Percentiles rank a stretch among this genome's conserved stretches.
Conservation (phyloP, 2,797 vertebrate genomes). For the Hyperoplus lanceolatus region DNA sequence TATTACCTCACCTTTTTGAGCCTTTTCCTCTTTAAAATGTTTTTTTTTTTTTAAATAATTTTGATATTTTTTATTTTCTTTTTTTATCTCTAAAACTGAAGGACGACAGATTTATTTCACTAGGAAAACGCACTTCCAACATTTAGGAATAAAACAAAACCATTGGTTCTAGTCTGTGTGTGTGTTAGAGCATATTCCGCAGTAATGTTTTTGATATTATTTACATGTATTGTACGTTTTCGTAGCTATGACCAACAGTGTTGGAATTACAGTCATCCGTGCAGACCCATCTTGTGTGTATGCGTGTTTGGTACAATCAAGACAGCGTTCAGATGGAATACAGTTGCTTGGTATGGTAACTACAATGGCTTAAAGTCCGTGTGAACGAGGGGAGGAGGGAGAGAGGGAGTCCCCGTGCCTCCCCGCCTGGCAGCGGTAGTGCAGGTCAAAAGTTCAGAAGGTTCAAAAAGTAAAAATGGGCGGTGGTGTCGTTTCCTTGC, state of each 20-base stretch:
- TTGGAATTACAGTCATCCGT: conserved; percentile 63
- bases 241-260: conserved; percentile 50
- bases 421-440: conserved; percentile 85
- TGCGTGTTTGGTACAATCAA: conserved; percentile 75
- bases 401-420: conserved; percentile 53
- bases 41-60: conserved; percentile 69
- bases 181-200: conserved; percentile 57
- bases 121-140: conserved; percentile 76
- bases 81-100: conserved; percentile 75
- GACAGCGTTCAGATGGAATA: conserved; percentile 76
- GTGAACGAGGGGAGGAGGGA: conserved; percentile 71
- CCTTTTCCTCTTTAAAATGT: conserved; percentile 68
- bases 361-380: conserved; percentile 86
- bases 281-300: conserved; percentile 64
- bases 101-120: conserved; percentile 68
- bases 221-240: conserved; percentile 64
- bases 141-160: conserved; percentile 72
- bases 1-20: conserved; percentile 71
- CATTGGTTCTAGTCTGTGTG: conserved; percentile 61
- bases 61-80: conserved; percentile 41
- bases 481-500: conserved; percentile 72
- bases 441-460: conserved; percentile 86
- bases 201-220: conserved; percentile 67
- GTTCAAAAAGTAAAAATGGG: conserved; percentile 81
- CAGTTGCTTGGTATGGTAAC: conserved; percentile 79